Base-by-base conservation (phyloP, 1,140 invertebrate genomes). In the Zaprionus nigranus region DNA sequence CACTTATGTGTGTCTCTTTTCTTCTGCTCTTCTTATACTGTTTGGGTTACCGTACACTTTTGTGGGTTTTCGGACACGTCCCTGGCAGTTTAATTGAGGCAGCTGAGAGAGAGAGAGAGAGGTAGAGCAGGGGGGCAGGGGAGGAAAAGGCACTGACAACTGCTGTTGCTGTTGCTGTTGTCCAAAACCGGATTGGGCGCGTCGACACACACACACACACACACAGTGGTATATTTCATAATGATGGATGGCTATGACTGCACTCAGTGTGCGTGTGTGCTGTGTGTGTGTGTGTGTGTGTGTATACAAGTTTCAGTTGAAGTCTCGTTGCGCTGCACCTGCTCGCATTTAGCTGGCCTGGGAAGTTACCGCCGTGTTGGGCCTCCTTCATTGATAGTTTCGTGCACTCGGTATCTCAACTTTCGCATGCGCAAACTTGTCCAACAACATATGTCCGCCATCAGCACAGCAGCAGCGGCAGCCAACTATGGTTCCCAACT, bases 391-490 rank as follows among this genome's bases (percentile, higher is more conserved):
- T 87, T 87, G 84, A 87, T 87, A 84, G 78, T 90, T 87, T 78
- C 81, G 62, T 77, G 69, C 68, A 65, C 67, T 71, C 30, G 3
- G 53, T n/a, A 75, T 69, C 82, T 79, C 84, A 87, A 81, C 84
- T 87, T 87, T 88, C 85, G 85, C 85, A 88, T 88, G 85, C 72
- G 85, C 85, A 90, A 87, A 87, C 26, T 81, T 67, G 85, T 79
- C 68, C 61, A 68, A 75, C 84, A 87, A 90, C 84, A 87, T 87
- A 84, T 87, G 83, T 74, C 78, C 70, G 51, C 77, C 28, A 28
- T 4, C 24, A 26, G 24, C 24, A 24, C 24, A 26, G 24, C 24
- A 24, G 9, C 9, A 13, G 13, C 28, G 3, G 30, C 70, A 64
- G 46, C 68, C 61, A 81, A 46, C 59, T 43, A 66, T 58, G 70